A percentile compares a stretch with the other conserved stretches of the same genome.
These are phyloP conservation scores for Lasiurus borealis DNA, from an alignment of 2,113 vertebrate genomes.

Conservation along the genomic window DNA sequence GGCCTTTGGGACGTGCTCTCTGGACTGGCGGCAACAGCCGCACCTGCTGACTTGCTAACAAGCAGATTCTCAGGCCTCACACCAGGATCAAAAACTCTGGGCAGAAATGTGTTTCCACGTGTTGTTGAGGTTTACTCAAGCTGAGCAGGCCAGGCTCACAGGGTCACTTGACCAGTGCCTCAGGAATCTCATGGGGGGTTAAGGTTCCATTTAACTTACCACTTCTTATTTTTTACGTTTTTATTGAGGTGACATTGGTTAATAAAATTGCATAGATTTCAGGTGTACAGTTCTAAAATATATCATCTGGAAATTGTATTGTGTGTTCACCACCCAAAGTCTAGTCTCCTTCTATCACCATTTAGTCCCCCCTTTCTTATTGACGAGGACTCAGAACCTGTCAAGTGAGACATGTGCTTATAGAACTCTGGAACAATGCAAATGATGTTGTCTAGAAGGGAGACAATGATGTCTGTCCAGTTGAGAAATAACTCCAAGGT, in stretches of 20 bases:
- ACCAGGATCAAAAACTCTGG: accelerated
- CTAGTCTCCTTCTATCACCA: not conserved
- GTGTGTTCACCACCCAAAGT: not conserved
- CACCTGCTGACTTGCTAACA: no score
- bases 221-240: not conserved
- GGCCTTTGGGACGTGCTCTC: accelerated
- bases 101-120: accelerated
- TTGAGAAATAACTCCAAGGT: accelerated
- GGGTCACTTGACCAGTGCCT: accelerated
- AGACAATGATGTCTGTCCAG: accelerated
- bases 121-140: accelerated
- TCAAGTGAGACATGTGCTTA: accelerated
- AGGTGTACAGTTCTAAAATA: not conserved
- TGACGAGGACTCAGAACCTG: not conserved
- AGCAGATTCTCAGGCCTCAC: accelerated
- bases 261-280: not conserved
- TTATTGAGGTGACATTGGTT: not conserved
- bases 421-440: not conserved
- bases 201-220: not conserved
- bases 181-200: accelerated
- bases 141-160: not conserved
- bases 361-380: not conserved
- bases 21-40: not conserved
- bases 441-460: no score
- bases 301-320: not conserved